Evolutionary conservation across 2,797 vertebrate genomes (phyloP), one percentile per base, ranked within the genome.

Genomic region (Enteromius argenteus): DNA sequence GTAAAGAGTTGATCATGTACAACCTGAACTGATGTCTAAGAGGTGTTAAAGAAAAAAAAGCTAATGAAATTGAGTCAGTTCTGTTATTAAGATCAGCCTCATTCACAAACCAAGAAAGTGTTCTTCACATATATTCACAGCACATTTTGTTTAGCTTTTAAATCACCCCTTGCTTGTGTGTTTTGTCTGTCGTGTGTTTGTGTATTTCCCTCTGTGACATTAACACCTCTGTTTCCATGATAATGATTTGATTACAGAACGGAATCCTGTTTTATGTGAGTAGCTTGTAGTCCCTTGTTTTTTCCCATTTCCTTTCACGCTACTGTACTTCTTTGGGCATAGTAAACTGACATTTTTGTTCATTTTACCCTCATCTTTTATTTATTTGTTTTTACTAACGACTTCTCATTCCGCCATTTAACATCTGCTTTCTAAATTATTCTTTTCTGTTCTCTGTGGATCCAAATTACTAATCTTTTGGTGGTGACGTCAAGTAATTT

Each of bases 251-350:
- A 93, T 93, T 92, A 91, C 95, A 95, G 94, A 95, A 91, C 92
- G 95, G 96, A 95, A 86, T 94, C 94, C 93, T 96, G 90, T 92
- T 95, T 94, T 96, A 92, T 96, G 96, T 97, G 96, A 97, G 96
- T 96, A 96, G 95, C 93, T 91, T 92, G 91, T 93, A 94, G 94
- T 91, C 93, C 92, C 89, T 87, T 92, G 49, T 89, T 80, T 90
- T 89, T 90, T 74, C 44, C n/a, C 14, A 17, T 77, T 17, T 37
- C 42, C 76, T 80, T 85, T 35, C 80, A 72, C 44, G 84, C 81
- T 37, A 76, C 46, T 15, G 46, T 46, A 46, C 72, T 67, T 17
- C 81, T 58, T 80, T 9, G 14, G 60, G 17, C 51, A 30, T 37
- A 42, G 39, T 2, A 39, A 27, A 8, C 7, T 30, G 0, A n/a